phyloP scores from a whole-genome alignment of 2,888 invertebrate species.

The Hydrotaea diabolus region DNA sequence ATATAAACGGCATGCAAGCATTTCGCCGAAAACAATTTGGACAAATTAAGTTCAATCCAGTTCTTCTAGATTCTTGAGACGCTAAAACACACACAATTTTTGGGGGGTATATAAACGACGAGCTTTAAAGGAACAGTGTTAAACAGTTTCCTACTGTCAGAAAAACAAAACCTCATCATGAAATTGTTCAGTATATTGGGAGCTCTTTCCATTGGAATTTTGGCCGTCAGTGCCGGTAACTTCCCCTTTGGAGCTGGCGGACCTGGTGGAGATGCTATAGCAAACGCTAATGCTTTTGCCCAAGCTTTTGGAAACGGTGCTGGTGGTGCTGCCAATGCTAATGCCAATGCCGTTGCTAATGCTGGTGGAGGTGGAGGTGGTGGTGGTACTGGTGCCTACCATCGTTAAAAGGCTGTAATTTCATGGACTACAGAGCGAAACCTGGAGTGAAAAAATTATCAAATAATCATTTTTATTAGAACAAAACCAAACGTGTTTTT shows the following conservation, averaged over 20 bases:
- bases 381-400: too few relatives aligned
- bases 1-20: too few relatives aligned
- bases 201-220: neutral
- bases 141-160: neutral
- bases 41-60: neutral
- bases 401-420: too few relatives aligned
- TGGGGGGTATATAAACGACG: neutral
- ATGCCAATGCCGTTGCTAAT: neutral
- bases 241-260: neutral
- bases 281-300: neutral
- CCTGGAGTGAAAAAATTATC: too few relatives aligned
- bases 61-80: neutral
- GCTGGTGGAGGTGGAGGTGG: too few relatives aligned
- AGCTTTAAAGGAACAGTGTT: neutral
- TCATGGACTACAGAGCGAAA: too few relatives aligned
- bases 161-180: neutral
- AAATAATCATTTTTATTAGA: too few relatives aligned
- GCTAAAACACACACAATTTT: neutral
- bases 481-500: too few relatives aligned
- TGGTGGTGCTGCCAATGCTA: neutral
- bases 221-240: constrained; percentile 1
- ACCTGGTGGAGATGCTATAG: neutral
- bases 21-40: too few relatives aligned
- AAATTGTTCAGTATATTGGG: neutral
- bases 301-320: neutral